phyloP scores from a whole-genome alignment of 1,140 invertebrate genomes.

The Trichonephila clavipes region DNA sequence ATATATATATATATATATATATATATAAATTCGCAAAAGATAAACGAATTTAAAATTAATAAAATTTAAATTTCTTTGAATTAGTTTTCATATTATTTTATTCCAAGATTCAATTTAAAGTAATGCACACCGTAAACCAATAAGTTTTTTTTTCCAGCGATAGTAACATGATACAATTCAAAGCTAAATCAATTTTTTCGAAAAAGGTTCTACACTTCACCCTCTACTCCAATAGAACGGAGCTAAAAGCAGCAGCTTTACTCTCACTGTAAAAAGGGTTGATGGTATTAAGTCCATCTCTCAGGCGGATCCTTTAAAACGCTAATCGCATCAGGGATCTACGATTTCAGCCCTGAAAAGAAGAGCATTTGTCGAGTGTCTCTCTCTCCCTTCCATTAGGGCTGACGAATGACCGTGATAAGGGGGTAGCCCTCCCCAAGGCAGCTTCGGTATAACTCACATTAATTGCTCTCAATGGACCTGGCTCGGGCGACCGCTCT shows the following conservation, averaged over 20 bases:
- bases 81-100: too few species aligned
- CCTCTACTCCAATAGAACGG: neutral
- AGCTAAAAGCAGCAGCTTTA: neutral
- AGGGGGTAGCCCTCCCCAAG: neutral
- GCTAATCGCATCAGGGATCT: conserved; percentile 25
- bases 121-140: too few species aligned
- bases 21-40: too few species aligned
- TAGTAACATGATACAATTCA: too few species aligned
- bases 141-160: too few species aligned
- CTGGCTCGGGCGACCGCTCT: neutral
- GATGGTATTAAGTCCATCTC: neutral
- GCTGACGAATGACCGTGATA: neutral
- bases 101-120: too few species aligned
- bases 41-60: too few species aligned
- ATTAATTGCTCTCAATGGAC: neutral
- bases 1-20: too few species aligned
- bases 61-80: too few species aligned
- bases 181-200: neutral
- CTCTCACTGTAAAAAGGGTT: neutral
- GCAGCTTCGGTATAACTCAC: neutral
- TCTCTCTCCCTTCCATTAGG: neutral
- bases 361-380: neutral
- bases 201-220: neutral
- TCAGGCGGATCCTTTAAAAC: conserved; percentile 5
- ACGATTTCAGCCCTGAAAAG: neutral